Percentiles rank a stretch among this genome's conserved stretches.
Evolutionary conservation across 2,888 invertebrate genomes (phyloP).

Genomic region (Trichogramma evanescens): DNA sequence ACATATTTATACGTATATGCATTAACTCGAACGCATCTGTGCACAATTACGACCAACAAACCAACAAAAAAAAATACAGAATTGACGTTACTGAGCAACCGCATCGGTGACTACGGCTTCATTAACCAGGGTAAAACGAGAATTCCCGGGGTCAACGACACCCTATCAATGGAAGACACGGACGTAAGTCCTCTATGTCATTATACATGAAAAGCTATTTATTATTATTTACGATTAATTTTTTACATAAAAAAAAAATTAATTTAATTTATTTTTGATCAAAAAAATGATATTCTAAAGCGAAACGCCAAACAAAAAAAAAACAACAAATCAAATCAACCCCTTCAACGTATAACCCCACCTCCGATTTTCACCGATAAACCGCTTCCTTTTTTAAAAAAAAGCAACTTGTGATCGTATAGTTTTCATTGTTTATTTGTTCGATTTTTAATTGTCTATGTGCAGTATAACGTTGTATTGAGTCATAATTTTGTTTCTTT

Average conservation of each 20-base stretch:
- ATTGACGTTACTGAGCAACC: slow-evolving; percentile 73
- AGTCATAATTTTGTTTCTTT: not conserved
- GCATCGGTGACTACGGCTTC: slow-evolving; percentile 81
- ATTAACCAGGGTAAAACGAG: slow-evolving; percentile 91
- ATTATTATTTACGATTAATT: not conserved
- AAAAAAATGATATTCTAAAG: not conserved
- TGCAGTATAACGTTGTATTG: not conserved
- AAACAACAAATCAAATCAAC: no score
- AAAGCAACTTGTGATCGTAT: no score
- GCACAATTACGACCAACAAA: slow-evolving; percentile 12
- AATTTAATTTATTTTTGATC: not conserved
- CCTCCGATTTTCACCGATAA: no score
- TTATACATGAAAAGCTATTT: not conserved
- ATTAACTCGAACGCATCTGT: slow-evolving; percentile 11
- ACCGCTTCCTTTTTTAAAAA: no score
- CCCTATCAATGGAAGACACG: slow-evolving; percentile 76
- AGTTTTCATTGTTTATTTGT: no score
- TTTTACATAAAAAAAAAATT: not conserved
- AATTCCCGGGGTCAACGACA: slow-evolving; percentile 93
- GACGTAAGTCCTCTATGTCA: slow-evolving; percentile 66
- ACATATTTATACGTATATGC: not conserved
- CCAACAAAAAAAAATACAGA: slow-evolving; percentile 58
- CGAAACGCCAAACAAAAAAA: no score
- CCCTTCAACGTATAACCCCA: no score
- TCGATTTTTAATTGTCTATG: not conserved